Conservation (phyloP, 1,140 invertebrate species). For the Cydia pomonella region DNA sequence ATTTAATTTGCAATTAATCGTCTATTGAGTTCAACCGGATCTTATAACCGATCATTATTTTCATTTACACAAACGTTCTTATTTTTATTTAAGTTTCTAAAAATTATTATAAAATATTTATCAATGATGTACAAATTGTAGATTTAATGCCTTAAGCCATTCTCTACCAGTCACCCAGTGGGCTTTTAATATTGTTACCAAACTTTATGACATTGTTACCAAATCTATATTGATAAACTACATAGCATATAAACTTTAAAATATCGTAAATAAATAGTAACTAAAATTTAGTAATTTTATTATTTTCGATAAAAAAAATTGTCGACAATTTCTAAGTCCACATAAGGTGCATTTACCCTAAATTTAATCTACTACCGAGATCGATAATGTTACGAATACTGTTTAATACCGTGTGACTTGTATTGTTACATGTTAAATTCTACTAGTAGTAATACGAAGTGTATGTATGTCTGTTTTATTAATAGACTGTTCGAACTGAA, state of each 20-base stretch:
- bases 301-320: no score
- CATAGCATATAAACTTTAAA: no score
- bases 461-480: neutral
- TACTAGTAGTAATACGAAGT: neutral
- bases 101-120: no score
- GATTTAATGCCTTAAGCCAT: no score
- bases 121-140: no score
- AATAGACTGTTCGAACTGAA: neutral
- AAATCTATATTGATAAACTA: no score
- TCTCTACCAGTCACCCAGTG: no score
- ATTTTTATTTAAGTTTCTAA: neutral
- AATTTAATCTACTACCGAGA: neutral
- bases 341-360: slow-evolving; percentile 6
- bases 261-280: no score
- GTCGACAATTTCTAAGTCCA: neutral
- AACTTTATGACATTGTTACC: no score
- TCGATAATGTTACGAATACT: neutral
- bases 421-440: neutral
- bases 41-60: neutral
- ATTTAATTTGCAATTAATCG: neutral
- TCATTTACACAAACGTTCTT: neutral
- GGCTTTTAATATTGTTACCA: no score
- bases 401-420: slow-evolving; percentile 4
- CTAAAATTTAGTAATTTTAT: no score
- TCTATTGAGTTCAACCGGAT: slow-evolving; percentile 1